Base-by-base conservation (phyloP, 2,888 invertebrate species). In the Ganaspis brasiliensis region DNA sequence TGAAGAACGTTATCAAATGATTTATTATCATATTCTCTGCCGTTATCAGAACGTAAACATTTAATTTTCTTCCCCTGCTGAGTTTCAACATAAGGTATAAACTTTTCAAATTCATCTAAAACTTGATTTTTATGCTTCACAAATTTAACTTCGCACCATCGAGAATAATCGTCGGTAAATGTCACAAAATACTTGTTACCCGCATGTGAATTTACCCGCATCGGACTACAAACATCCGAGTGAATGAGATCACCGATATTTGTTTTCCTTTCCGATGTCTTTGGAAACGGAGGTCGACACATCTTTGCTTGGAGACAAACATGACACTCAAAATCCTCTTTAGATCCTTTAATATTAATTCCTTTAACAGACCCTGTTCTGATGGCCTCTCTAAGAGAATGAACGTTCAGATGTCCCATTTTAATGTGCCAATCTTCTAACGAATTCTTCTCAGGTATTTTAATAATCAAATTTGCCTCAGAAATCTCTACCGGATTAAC, bases 121-220 rank as follows among this genome's bases (percentile, higher is more conserved):
- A 76, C 79, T 14, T 84, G 79, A 21, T 49, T 67, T 45, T 85
- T 84, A 9, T 63, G n/a, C 19, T 24, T 52, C 24, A 67, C 24
- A 31, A 74, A 45, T 57, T 56, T 76, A 9, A 85, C 83, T 19
- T 82, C 79, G 37, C 82, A 81, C 82, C 83, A 85, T n/a, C 85
- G 70, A 3, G 81, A 74, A 71, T 55, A 63, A 52, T 87, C 85
- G 63, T 87, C 85, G 9, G 84, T 84, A 40, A 87, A 86, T 2
- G 84, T 83, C 5, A 84, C 70, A 31, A 86, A 82, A 75, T 85
- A 87, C 35, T 57, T 77, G 5, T 77, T 59, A 21, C 77, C 67
- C 19, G 82, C 82, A n/a, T 72, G 24, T 1, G 84, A 85, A 14
- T 26, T 35, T 9, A 75, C 57, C 10, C 80, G 61, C 79, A 82